These are phyloP conservation scores for Megaustenia siamemsis DNA, from an alignment of 2,888 invertebrate genomes.

Conservation along the genomic window DNA sequence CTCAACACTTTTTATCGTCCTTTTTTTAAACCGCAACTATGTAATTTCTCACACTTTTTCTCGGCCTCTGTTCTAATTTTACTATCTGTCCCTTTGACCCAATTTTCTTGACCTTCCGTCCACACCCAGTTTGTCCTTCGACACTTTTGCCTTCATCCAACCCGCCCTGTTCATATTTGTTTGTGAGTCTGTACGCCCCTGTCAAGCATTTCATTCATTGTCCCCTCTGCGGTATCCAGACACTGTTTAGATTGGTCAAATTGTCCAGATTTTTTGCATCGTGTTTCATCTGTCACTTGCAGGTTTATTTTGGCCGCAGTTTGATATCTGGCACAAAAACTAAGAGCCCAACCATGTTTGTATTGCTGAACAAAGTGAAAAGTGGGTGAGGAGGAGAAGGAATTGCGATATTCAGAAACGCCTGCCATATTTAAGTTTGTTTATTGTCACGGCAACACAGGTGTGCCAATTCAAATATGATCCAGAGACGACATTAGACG, in stretches of 20 bases:
- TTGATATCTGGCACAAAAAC: background rate
- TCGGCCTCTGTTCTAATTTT: too few relatives aligned
- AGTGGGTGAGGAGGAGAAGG: background rate
- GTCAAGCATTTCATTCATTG: background rate
- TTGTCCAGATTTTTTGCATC: background rate
- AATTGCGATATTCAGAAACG: background rate
- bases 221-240: background rate
- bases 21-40: too few relatives aligned
- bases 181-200: background rate
- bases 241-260: background rate
- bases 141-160: too few relatives aligned
- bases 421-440: conserved; percentile 17
- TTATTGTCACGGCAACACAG: background rate
- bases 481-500: background rate
- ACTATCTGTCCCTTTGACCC: background rate
- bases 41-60: too few relatives aligned
- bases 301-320: conserved; percentile 34
- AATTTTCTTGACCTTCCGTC: background rate
- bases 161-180: background rate
- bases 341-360: background rate
- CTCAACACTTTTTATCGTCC: too few relatives aligned
- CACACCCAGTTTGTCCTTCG: conserved; percentile 1
- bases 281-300: conserved; percentile 26
- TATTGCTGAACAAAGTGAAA: background rate
- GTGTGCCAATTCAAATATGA: conserved; percentile 15